A percentile compares a stretch with the other conserved stretches of the same genome.
Conservation (phyloP, 2,888 invertebrate species). For the Cryptosula pallasiana region DNA sequence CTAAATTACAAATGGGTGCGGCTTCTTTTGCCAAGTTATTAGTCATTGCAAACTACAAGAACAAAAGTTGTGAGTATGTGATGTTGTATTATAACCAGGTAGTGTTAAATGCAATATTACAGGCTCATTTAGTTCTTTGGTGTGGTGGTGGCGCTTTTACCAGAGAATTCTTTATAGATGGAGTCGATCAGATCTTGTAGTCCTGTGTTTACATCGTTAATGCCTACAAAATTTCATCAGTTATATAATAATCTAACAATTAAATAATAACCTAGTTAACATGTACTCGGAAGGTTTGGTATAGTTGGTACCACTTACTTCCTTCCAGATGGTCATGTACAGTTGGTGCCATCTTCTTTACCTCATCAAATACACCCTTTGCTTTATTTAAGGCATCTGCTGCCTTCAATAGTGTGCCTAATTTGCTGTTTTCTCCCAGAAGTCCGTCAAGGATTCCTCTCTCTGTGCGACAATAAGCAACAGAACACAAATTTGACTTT, state of each 20-base stretch:
- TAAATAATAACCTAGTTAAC: no score
- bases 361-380: slow-evolving; percentile 20
- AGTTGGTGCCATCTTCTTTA: slow-evolving; percentile 15
- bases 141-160: neutral
- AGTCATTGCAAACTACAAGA: no score
- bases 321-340: slow-evolving; percentile 11
- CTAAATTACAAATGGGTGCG: no score
- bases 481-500: no score
- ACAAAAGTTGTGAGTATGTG: no score
- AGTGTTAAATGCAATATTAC: no score
- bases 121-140: no score
- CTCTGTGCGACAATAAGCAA: no score
- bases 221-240: neutral
- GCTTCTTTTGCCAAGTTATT: no score
- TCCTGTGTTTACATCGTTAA: neutral
- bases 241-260: no score
- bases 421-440: slow-evolving; percentile 3
- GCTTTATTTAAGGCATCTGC: slow-evolving; percentile 7
- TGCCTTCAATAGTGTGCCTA: neutral
- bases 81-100: no score
- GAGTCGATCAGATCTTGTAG: slow-evolving; percentile 1
- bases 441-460: neutral
- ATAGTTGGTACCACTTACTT: neutral
- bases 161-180: neutral
- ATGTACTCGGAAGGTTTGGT: neutral